Conservation (phyloP, 2,888 invertebrate genomes). For the Drosophila tripunctata region DNA sequence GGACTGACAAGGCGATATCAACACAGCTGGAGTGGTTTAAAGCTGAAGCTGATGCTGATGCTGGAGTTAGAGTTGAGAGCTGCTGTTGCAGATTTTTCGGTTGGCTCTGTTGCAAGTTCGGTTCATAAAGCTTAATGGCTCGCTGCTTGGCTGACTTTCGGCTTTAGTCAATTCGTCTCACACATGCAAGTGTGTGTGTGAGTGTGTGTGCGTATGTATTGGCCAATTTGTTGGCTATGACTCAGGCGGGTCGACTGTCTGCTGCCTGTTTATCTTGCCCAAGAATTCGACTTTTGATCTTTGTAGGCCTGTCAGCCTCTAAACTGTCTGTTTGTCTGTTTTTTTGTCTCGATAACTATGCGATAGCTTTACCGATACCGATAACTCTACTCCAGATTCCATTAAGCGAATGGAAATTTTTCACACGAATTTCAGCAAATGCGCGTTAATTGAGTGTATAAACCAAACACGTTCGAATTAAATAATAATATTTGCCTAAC, state of each 20-base stretch:
- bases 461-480: constrained; percentile 32
- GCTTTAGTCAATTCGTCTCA: constrained; percentile 32
- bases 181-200: background rate
- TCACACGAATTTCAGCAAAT: constrained; percentile 72
- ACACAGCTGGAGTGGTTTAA: constrained; percentile 29
- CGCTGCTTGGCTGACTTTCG: constrained; percentile 48
- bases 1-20: constrained; percentile 72
- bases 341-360: constrained; percentile 14
- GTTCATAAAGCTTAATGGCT: constrained; percentile 59
- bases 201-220: constrained; percentile 40
- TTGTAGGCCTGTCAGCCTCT: constrained; percentile 16
- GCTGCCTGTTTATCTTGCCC: constrained; percentile 60
- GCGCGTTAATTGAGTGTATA: constrained; percentile 68
- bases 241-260: constrained; percentile 19
- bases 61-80: background rate
- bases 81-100: constrained; percentile 11
- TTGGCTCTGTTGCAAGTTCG: constrained; percentile 55
- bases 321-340: constrained; percentile 9
- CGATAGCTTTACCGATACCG: background rate
- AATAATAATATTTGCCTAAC: constrained; percentile 11
- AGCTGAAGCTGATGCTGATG: background rate
- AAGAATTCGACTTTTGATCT: constrained; percentile 76
- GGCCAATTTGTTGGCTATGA: constrained; percentile 62
- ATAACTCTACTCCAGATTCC: constrained; percentile 4
- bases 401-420: constrained; percentile 63